Evolutionary conservation across 2,797 vertebrate genomes (phyloP).

Genomic region (Staurois parvus): DNA sequence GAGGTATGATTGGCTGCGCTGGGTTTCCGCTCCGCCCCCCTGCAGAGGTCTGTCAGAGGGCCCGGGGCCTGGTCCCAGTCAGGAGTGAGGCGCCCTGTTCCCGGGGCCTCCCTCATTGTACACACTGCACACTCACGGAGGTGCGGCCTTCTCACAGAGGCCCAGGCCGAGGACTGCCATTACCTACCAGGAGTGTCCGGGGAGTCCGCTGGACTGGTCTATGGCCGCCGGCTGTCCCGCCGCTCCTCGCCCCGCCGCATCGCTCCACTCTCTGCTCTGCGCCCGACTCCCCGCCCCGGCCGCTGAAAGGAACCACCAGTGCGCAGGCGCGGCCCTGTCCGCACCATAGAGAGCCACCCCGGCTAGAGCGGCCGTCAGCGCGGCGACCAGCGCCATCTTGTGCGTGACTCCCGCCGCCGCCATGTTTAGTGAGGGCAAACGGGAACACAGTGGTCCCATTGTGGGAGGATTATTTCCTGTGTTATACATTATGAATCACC

Average conservation of each 20-base stretch:
- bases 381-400: constrained; percentile 36
- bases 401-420: background rate
- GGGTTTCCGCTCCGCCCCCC: no score
- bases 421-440: constrained; percentile 33
- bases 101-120: no score
- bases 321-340: constrained; percentile 28
- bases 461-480: no score
- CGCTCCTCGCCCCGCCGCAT: constrained; percentile 37
- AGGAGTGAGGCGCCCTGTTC: no score
- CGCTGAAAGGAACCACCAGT: constrained; percentile 36
- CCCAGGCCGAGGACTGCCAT: background rate
- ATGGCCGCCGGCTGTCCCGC: constrained; percentile 34
- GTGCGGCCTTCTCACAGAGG: background rate
- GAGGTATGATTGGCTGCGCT: no score
- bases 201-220: background rate
- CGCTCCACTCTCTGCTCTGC: constrained; percentile 23
- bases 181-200: background rate
- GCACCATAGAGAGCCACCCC: background rate
- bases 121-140: no score
- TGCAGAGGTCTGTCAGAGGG: background rate
- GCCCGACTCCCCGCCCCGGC: constrained; percentile 46
- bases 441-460: background rate
- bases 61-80: no score
- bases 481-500: no score
- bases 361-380: constrained; percentile 40